phyloP scores from a whole-genome alignment of 2,797 vertebrate genomes.

The Myotis planiceps region DNA sequence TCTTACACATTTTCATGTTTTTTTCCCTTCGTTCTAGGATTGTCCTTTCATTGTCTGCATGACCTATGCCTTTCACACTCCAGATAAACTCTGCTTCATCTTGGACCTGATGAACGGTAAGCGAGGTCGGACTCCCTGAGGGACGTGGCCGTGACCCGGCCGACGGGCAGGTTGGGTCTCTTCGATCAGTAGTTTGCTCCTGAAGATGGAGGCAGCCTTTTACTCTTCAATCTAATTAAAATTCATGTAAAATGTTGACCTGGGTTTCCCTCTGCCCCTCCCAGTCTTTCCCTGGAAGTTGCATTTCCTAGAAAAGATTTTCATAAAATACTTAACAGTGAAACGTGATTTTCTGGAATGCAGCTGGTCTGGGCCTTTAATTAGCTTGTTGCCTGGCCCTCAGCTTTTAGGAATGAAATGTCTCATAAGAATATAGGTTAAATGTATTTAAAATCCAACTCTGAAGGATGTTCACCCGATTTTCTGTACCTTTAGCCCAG shows the following conservation, averaged over 20 bases:
- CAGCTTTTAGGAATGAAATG: slow-evolving; percentile 14
- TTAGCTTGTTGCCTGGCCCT: slow-evolving; percentile 39
- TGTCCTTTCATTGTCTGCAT: slow-evolving; percentile 99
- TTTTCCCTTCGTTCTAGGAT: slow-evolving; percentile 88
- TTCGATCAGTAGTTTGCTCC: background rate
- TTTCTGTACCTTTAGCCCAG: background rate
- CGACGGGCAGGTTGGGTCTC: background rate
- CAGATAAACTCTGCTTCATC: slow-evolving; percentile 99
- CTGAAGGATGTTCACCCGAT: background rate
- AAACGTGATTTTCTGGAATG: slow-evolving; percentile 33
- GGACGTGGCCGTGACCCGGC: fast-evolving
- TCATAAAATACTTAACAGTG: background rate
- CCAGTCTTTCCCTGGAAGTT: background rate
- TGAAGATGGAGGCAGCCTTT: background rate
- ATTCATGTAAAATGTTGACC: background rate
- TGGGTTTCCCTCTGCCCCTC: background rate
- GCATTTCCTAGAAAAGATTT: slow-evolving; percentile 17
- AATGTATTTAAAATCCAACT: background rate
- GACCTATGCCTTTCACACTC: slow-evolving; percentile 99
- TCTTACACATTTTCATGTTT: slow-evolving; percentile 8
- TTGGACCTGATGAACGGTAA: slow-evolving; percentile 99
- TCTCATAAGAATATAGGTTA: background rate
- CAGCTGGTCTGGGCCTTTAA: slow-evolving; percentile 14
- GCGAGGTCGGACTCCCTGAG: background rate
- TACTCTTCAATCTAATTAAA: background rate